These are phyloP conservation scores for Oryctes rhinoceros DNA, from an alignment of 1,140 invertebrate genomes.

Conservation along the genomic window DNA sequence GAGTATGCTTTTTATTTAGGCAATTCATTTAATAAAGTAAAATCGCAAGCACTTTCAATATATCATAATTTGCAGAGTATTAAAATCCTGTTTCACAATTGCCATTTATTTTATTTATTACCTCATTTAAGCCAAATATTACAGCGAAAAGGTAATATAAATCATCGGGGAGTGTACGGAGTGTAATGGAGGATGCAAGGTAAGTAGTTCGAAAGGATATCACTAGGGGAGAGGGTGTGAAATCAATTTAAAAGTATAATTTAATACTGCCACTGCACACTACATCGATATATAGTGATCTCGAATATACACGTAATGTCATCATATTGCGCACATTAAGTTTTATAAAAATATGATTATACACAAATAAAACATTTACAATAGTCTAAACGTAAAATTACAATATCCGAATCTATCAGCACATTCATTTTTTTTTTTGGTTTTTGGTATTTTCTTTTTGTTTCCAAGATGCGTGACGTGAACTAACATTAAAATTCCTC, in stretches of 20 bases:
- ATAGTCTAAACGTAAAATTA: conserved; percentile 31
- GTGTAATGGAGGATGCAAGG: background rate
- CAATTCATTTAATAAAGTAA: conserved; percentile 34
- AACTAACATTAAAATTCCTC: conserved; percentile 2
- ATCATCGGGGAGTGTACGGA: background rate
- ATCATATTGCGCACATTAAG: conserved; percentile 36
- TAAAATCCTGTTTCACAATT: conserved; percentile 36
- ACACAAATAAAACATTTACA: conserved; percentile 40
- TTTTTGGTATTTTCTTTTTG: background rate
- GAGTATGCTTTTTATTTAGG: conserved; percentile 34
- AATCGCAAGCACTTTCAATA: conserved; percentile 39
- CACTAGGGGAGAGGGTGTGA: background rate
- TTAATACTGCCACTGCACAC: conserved; percentile 35
- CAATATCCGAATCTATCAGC: conserved; percentile 25
- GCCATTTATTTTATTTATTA: conserved; percentile 28
- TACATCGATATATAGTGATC: conserved; percentile 36
- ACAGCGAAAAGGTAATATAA: conserved; percentile 28
- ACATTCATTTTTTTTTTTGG: background rate
- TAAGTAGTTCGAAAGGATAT: background rate
- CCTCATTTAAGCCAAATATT: conserved; percentile 24
- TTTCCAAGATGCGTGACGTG: background rate
- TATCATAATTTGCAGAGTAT: conserved; percentile 37
- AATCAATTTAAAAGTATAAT: background rate
- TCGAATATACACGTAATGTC: conserved; percentile 28
- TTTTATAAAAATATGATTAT: conserved; percentile 40